Evolutionary conservation across 2,113 vertebrate species (phyloP), one percentile per base, ranked within the genome.

Genomic region (Rhinopomastus cyanomelas): DNA sequence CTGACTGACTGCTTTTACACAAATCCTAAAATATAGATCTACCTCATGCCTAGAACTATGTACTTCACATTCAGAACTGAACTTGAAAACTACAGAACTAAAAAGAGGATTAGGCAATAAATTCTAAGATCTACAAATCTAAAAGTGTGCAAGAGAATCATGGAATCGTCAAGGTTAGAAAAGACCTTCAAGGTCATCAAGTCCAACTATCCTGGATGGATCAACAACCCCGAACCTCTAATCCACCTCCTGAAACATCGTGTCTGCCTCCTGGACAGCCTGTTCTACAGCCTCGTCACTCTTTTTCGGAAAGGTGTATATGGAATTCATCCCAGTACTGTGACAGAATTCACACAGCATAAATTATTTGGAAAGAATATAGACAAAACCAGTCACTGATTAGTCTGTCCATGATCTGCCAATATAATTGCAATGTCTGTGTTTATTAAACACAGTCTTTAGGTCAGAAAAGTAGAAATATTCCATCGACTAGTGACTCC

Each of bases 1-100:
- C 56, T 44, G 62, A 73, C 66, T 81, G 73, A 51, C 34, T 67
- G 79, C 81, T 74, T 34, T 85, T 87, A 94, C 89, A 96, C 75
- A 93, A 95, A 95, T 85, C 68, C n/a, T 52, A 21, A 85, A 89
- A 76, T 76, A 78, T 30, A 89, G 67, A 85, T 49, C 32, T 85
- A 48, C 5, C 29, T 77, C n/a, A 52, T 48, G 51, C 57, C 67
- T 85, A 79, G 16, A 76, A 48, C 12, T 59, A 62, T 22, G 9
- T 72, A 64, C 55, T 76, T 92, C 85, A 72, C 59, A 62, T 83
- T 22, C 18, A 13, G 78, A 32, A 76, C 7, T 52, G 34, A 69
- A 57, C 19, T 87, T 87, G 59, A 94, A 92, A 85, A 91, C 55
- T 66, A 8, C 4, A 83, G 60, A 65, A 22, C 36, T 67, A 52